phyloP scores from a whole-genome alignment of 2,888 invertebrate genomes.

The Cantharis nigra region DNA sequence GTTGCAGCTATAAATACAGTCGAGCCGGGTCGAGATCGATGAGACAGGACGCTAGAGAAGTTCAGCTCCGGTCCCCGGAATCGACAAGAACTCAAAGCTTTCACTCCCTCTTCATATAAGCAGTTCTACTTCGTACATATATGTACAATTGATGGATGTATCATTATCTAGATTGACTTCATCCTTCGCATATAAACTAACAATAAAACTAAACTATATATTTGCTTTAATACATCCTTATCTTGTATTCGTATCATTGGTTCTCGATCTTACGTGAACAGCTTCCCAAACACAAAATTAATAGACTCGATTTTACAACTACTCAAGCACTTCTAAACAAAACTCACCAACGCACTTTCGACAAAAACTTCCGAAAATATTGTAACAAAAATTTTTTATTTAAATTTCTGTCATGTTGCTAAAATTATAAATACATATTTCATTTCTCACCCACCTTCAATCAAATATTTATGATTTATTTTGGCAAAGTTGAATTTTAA shows the following conservation, averaged over 20 bases:
- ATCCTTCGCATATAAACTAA: conserved; percentile 8
- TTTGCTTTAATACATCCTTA: not conserved
- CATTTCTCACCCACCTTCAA: not conserved
- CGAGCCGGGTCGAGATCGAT: conserved; percentile 41
- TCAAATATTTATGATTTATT: not conserved
- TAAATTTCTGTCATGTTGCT: not conserved
- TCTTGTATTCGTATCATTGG: conserved; percentile 1
- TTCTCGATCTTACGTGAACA: not conserved
- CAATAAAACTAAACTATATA: not conserved
- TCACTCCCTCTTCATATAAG: not conserved
- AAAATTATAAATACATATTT: not conserved
- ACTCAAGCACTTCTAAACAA: not conserved
- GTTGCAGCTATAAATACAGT: conserved; percentile 43
- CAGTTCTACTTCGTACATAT: conserved; percentile 10
- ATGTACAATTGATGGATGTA: conserved; percentile 9
- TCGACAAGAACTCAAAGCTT: conserved; percentile 22
- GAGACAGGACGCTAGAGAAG: conserved; percentile 35
- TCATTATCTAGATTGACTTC: conserved; percentile 16
- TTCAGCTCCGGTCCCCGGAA: conserved; percentile 37
- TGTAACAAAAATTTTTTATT: not conserved
- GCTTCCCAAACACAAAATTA: not conserved
- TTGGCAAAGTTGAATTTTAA: not conserved
- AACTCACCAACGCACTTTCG: not conserved
- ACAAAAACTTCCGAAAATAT: not conserved
- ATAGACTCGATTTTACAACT: not conserved